These are phyloP conservation scores for Melanostoma scalare DNA, from an alignment of 2,888 invertebrate genomes.

Conservation along the genomic window DNA sequence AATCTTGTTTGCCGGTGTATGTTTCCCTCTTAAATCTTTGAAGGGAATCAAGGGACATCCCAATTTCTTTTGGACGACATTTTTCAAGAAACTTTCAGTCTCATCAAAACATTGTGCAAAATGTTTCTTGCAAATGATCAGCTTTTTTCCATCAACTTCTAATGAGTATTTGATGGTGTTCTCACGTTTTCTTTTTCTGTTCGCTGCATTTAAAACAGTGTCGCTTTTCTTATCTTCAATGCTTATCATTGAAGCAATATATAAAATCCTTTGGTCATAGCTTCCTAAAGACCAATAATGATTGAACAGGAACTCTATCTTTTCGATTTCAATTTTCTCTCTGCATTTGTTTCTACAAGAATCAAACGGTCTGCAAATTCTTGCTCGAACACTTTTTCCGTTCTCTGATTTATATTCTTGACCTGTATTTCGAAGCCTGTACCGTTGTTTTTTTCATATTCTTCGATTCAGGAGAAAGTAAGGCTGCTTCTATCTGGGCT, in stretches of 20 bases:
- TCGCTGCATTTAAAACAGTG: constrained; percentile 14
- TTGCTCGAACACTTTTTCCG: neutral
- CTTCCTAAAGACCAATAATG: constrained; percentile 2
- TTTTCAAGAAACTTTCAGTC: too few relatives aligned
- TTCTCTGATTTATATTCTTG: constrained; percentile 12
- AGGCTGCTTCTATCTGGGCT: constrained; percentile 18
- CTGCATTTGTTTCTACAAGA: constrained; percentile 20
- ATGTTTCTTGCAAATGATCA: too few relatives aligned
- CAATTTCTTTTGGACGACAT: too few relatives aligned
- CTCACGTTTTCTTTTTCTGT: constrained; percentile 27
- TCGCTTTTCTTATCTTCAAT: constrained; percentile 23
- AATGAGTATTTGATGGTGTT: constrained; percentile 29
- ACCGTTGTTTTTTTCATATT: constrained; percentile 32
- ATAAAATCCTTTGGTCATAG: constrained; percentile 25
- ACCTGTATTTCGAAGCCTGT: constrained; percentile 19
- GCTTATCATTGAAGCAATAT: neutral
- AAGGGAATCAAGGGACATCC: too few relatives aligned
- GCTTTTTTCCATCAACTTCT: too few relatives aligned
- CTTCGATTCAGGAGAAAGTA: constrained; percentile 17
- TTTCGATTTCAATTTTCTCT: constrained; percentile 10
- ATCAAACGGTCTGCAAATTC: too few relatives aligned
- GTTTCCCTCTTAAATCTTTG: too few relatives aligned
- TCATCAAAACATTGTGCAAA: too few relatives aligned
- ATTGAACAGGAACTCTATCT: neutral
- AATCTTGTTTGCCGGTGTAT: too few relatives aligned